Conservation (phyloP, 2,888 invertebrate species). For the Oligia strigilis region DNA sequence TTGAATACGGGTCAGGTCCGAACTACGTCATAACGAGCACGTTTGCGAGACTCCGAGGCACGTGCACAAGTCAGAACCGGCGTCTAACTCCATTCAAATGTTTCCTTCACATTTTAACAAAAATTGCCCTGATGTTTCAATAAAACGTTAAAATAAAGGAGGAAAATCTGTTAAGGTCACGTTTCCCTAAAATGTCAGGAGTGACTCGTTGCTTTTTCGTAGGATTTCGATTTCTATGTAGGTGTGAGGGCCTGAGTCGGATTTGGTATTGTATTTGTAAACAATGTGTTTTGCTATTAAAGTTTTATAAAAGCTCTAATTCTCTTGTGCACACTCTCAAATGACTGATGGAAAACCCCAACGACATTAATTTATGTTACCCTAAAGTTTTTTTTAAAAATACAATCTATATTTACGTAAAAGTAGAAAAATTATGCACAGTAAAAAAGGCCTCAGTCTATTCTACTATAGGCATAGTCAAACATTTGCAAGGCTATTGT, state of each 20-base stretch:
- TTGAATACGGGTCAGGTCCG: conserved; percentile 55
- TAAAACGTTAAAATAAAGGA: conserved; percentile 41
- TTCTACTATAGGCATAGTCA: background rate
- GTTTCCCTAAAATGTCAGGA: conserved; percentile 44
- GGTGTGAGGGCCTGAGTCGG: conserved; percentile 6
- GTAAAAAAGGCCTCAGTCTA: background rate
- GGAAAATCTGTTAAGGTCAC: conserved; percentile 47
- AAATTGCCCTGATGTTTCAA: conserved; percentile 30
- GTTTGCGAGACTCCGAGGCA: conserved; percentile 51
- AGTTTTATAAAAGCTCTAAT: background rate
- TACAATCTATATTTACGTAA: background rate
- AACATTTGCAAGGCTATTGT: conserved; percentile 32
- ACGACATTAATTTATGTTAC: background rate
- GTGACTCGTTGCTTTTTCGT: conserved; percentile 38
- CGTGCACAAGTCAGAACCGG: conserved; percentile 45
- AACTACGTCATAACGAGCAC: conserved; percentile 60
- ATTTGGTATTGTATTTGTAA: conserved; percentile 33
- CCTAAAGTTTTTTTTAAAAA: background rate
- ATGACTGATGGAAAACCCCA: background rate
- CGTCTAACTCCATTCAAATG: conserved; percentile 46
- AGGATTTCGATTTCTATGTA: conserved; percentile 34
- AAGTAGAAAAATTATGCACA: background rate
- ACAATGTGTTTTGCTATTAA: conserved; percentile 28
- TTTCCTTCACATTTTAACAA: conserved; percentile 41
- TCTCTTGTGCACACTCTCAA: background rate